A percentile compares a stretch with the other conserved stretches of the same genome.
phyloP scores from a whole-genome alignment of 2,888 invertebrate genomes.

The Geotrupes spiniger region DNA sequence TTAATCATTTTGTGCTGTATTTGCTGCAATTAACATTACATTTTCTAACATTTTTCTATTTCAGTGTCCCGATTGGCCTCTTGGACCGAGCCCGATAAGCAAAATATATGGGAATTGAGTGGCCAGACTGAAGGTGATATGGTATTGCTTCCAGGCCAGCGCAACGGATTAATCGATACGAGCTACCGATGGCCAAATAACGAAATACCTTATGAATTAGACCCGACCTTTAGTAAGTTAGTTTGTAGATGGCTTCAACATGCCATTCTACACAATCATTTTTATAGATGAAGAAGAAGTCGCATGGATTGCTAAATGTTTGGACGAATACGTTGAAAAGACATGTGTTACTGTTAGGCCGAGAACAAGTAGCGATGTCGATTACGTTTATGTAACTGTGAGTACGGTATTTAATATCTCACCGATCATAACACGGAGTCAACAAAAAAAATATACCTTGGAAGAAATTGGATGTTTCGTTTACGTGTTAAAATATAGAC shows the following conservation, averaged over 20 bases:
- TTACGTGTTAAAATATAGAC: too few relatives aligned
- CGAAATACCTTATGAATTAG: slow-evolving; percentile 21
- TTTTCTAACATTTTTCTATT: too few relatives aligned
- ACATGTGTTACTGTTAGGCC: slow-evolving; percentile 16
- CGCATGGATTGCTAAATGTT: slow-evolving; percentile 6
- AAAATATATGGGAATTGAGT: slow-evolving; percentile 27
- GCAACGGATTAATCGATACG: slow-evolving; percentile 19
- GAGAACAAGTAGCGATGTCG: slow-evolving; percentile 7
- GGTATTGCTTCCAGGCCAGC: slow-evolving; percentile 14
- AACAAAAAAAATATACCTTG: background rate
- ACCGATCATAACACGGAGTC: background rate
- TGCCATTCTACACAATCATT: background rate
- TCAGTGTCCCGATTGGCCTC: slow-evolving; percentile 15
- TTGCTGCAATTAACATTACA: too few relatives aligned
- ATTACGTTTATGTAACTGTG: slow-evolving; percentile 18
- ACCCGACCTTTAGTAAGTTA: slow-evolving; percentile 14
- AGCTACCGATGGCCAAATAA: slow-evolving; percentile 20
- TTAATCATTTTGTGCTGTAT: too few relatives aligned
- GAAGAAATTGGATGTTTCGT: background rate
- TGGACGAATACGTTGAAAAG: slow-evolving; percentile 5
- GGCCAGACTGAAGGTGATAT: slow-evolving; percentile 28
- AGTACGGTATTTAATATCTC: background rate
- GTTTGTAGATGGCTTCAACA: too few relatives aligned
- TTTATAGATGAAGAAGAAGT: slow-evolving; percentile 7
- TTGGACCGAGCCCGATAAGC: slow-evolving; percentile 23